phyloP scores from a whole-genome alignment of 2,113 vertebrate genomes.

The Poecile atricapillus region DNA sequence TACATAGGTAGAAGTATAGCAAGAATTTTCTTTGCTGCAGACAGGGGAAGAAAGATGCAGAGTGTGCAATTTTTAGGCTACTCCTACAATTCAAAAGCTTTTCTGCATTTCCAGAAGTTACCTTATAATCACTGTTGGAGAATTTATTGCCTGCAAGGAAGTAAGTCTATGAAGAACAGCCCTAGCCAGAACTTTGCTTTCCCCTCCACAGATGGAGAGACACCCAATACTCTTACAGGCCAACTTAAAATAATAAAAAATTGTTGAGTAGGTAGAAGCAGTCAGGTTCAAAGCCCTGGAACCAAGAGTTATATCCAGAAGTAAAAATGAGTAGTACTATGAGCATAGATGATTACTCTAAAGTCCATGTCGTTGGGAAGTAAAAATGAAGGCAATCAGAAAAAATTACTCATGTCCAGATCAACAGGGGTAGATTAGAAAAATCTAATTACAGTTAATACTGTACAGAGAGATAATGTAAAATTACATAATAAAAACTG shows the following conservation, averaged over 20 bases:
- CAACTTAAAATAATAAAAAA: not conserved
- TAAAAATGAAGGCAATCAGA: not conserved
- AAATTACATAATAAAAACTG: not conserved
- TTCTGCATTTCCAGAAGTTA: not conserved
- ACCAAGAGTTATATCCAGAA: not conserved
- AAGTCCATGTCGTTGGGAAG: not conserved
- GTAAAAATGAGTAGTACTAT: not conserved
- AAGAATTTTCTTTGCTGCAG: not conserved
- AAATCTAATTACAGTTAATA: not conserved
- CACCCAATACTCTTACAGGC: not conserved
- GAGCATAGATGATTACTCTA: accelerated
- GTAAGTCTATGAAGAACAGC: not conserved
- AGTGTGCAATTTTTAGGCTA: not conserved
- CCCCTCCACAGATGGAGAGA: not conserved
- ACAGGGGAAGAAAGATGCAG: not conserved
- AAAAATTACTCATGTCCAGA: not conserved
- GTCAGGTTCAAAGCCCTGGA: not conserved
- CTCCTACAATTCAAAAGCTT: not conserved
- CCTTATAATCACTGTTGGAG: not conserved
- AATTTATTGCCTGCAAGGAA: not conserved
- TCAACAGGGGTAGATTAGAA: not conserved
- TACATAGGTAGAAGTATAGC: not conserved
- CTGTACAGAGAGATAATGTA: not conserved
- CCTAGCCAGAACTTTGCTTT: not conserved
- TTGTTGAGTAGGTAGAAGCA: not conserved